These are phyloP conservation scores for Erinaceus europaeus DNA, from an alignment of 2,113 vertebrate species.

Conservation along the genomic window DNA sequence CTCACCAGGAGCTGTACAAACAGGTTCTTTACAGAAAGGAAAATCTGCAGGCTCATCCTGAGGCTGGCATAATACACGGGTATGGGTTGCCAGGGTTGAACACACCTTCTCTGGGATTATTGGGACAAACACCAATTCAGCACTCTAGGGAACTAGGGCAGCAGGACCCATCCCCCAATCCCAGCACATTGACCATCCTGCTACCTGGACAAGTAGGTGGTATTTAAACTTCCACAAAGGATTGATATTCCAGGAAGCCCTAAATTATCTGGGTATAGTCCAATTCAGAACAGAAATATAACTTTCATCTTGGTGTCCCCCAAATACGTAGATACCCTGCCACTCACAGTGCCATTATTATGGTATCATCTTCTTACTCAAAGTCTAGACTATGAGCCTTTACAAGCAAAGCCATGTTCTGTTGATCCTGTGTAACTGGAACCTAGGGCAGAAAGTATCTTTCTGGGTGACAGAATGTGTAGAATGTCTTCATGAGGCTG, in stretches of 20 bases:
- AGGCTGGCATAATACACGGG: neutral
- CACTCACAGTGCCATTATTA: neutral
- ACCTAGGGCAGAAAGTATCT: neutral
- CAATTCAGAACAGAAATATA: neutral
- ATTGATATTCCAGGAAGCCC: neutral
- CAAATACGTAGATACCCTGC: neutral
- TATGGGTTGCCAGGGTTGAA: neutral
- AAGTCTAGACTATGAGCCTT: neutral
- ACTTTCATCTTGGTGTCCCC: neutral
- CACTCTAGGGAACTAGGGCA: neutral
- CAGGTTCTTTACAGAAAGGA: constrained; percentile 27
- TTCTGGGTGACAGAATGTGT: neutral
- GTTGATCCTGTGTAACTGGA: neutral
- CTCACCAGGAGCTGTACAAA: constrained; percentile 8
- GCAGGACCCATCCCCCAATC: rapidly evolving
- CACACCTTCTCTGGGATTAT: neutral
- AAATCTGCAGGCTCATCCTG: neutral
- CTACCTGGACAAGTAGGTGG: neutral
- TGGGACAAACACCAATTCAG: neutral
- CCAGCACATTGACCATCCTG: neutral
- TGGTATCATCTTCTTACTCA: neutral
- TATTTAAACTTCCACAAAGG: neutral
- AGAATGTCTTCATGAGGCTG: neutral
- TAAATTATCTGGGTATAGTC: neutral
- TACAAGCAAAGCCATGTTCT: neutral